Evolutionary conservation across 2,113 vertebrate genomes (phyloP), one percentile per base, ranked within the genome.

Genomic region (Spheniscus mendiculus): DNA sequence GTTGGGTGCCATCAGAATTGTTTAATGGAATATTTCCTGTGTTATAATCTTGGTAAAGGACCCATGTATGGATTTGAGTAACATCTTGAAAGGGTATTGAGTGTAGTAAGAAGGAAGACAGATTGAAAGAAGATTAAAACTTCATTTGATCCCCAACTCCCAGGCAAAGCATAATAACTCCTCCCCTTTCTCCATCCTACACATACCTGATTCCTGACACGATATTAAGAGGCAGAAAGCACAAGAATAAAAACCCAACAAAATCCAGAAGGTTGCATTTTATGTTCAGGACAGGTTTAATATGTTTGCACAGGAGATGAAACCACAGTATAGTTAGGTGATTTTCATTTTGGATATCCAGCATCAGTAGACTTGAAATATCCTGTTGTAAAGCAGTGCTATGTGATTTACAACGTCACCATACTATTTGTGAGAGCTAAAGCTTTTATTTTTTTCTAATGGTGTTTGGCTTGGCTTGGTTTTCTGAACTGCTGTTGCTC

Each of bases 401-500:
- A 4, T 11, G 49, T 5, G 73, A 87, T 80, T 77, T 58, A 70
- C 78, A 85, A 11, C 16, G 4, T 1, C 81, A 42, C 56, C 45
- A 8, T 2, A 3, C 63, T 65, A 19, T 11, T 55, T 32, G 36
- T 1, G 71, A 90, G 32, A 90, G 36, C 67, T 44, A 14, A 42
- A 70, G 30, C 50, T 83, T 70, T 27, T 38, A 3, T 29, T 83
- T 78, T 74, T 88, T 86, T 11, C 70, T 78, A 47, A 49, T 66
- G 79, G 50, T 89, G 76, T 95, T 95, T 97, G 92, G 52, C 92
- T 96, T 95, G 94, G 89, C 91, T 91, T 55, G 74, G 40, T 83
- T 85, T 71, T 94, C 70, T 96, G 87, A 96, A 88, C 88, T 80
- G 94, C 85, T 96, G 90, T 44, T 94, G 91, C 94, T 96, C 89